Evolutionary conservation across 2,888 invertebrate species (phyloP).

Genomic region (Endomychus coccineus): DNA sequence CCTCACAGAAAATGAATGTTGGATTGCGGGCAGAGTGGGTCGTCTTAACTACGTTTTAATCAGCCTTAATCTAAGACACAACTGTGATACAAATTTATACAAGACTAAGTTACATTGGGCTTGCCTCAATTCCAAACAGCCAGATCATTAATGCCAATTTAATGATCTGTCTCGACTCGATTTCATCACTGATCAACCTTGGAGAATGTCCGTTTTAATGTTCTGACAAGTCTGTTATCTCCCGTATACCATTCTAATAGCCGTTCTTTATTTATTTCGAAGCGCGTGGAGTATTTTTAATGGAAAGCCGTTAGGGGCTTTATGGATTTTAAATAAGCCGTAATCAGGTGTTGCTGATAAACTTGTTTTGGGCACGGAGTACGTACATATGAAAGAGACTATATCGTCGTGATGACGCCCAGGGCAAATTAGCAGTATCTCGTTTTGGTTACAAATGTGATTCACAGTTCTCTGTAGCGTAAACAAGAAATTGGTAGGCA

Average conservation of each 20-base stretch:
- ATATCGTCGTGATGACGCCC: too few species aligned
- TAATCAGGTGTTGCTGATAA: slow-evolving; percentile 32
- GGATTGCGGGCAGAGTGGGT: slow-evolving; percentile 38
- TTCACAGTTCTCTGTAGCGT: too few species aligned
- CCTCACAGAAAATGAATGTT: slow-evolving; percentile 31
- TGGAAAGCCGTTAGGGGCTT: slow-evolving; percentile 25
- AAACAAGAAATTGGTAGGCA: too few species aligned
- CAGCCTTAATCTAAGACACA: slow-evolving; percentile 43
- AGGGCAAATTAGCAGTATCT: too few species aligned
- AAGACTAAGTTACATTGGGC: slow-evolving; percentile 41
- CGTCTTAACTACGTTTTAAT: slow-evolving; percentile 45
- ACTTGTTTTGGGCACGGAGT: slow-evolving; percentile 20
- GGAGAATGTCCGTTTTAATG: slow-evolving; percentile 43
- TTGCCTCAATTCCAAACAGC: slow-evolving; percentile 36
- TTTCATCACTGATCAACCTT: slow-evolving; percentile 28
- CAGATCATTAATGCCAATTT: slow-evolving; percentile 22
- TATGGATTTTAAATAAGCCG: slow-evolving; percentile 31
- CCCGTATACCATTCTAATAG: slow-evolving; percentile 42
- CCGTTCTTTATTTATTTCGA: slow-evolving; percentile 43
- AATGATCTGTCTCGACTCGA: slow-evolving; percentile 10
- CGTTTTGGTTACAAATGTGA: too few species aligned
- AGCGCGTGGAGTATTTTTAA: slow-evolving; percentile 39
- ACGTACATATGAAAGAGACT: too few species aligned
- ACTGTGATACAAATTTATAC: slow-evolving; percentile 45
- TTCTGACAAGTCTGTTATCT: slow-evolving; percentile 45